Conservation (phyloP, 2,888 invertebrate species). For the Emmelina monodactyla region DNA sequence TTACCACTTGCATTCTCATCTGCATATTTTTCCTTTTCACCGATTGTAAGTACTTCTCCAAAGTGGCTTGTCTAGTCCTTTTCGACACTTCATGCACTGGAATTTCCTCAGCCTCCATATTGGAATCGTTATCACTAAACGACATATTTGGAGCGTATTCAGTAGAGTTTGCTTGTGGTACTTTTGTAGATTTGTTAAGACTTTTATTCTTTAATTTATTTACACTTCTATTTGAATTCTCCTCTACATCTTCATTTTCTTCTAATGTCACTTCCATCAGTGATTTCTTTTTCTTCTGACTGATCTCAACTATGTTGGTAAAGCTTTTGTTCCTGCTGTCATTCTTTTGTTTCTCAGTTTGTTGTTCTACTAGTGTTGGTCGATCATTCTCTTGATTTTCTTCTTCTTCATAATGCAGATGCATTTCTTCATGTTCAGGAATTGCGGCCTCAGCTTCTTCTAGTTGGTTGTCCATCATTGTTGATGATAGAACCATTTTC, state of each 20-base stretch:
- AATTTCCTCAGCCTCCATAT: constrained; percentile 17
- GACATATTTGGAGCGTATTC: constrained; percentile 19
- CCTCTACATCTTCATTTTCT: constrained; percentile 6
- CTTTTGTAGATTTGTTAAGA: no score
- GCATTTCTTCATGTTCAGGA: constrained; percentile 16
- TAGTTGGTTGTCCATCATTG: no score
- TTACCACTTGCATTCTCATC: constrained; percentile 32
- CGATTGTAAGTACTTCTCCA: constrained; percentile 32
- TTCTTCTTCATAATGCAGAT: constrained; percentile 5
- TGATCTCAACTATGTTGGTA: constrained; percentile 1
- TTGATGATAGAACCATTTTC: no score
- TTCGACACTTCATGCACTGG: constrained; percentile 29
- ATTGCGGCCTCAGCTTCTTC: constrained; percentile 25
- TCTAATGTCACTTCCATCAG: background rate
- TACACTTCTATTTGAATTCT: constrained; percentile 5
- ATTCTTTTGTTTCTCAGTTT: constrained; percentile 4
- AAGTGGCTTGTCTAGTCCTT: constrained; percentile 24
- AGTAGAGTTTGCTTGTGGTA: constrained; percentile 30
- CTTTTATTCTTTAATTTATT: no score
- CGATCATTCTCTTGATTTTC: constrained; percentile 6
- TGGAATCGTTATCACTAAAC: constrained; percentile 18
- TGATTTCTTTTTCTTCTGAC: constrained; percentile 5
- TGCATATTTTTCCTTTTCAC: constrained; percentile 32
- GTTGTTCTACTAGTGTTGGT: constrained; percentile 7
- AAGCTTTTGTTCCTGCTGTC: constrained; percentile 5